Percentiles rank a stretch among this genome's conserved stretches.
These are phyloP conservation scores for Cylas formicarius DNA, from an alignment of 1,140 invertebrate genomes.

Conservation along the genomic window DNA sequence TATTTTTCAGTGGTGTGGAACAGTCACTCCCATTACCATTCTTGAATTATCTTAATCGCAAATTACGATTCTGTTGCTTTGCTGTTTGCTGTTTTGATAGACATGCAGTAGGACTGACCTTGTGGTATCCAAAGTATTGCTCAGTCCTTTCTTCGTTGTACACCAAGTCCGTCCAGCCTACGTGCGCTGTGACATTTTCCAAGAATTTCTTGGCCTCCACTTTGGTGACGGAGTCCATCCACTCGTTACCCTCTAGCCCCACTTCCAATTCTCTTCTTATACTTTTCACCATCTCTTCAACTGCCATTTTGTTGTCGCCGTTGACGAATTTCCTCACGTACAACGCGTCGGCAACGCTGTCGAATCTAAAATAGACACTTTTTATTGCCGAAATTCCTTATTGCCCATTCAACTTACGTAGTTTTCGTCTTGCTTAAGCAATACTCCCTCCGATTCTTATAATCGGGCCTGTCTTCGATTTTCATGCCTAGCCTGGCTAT, in stretches of 20 bases:
- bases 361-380: conserved; percentile 19
- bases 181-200: conserved; percentile 11
- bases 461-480: too few species aligned
- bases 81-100: too few species aligned
- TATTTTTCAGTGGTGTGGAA: too few species aligned
- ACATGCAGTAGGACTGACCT: conserved; percentile 7
- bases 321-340: conserved; percentile 22
- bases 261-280: conserved; percentile 20
- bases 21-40: too few species aligned
- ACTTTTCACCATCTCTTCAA: conserved; percentile 21
- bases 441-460: too few species aligned
- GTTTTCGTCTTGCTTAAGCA: too few species aligned
- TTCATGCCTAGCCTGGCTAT: too few species aligned
- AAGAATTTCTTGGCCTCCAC: conserved; percentile 8
- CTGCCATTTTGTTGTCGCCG: conserved; percentile 10
- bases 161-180: conserved; percentile 19
- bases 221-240: conserved; percentile 23
- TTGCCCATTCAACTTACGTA: too few species aligned
- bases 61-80: too few species aligned
- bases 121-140: conserved; percentile 7
- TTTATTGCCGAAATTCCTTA: too few species aligned
- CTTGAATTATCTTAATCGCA: too few species aligned
- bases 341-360: conserved; percentile 18
- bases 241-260: conserved; percentile 17
- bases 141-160: conserved; percentile 17